Percentiles rank a stretch among this genome's conserved stretches.
phyloP scores from a whole-genome alignment of 1,140 invertebrate genomes.

The Brachystomella parvula region DNA sequence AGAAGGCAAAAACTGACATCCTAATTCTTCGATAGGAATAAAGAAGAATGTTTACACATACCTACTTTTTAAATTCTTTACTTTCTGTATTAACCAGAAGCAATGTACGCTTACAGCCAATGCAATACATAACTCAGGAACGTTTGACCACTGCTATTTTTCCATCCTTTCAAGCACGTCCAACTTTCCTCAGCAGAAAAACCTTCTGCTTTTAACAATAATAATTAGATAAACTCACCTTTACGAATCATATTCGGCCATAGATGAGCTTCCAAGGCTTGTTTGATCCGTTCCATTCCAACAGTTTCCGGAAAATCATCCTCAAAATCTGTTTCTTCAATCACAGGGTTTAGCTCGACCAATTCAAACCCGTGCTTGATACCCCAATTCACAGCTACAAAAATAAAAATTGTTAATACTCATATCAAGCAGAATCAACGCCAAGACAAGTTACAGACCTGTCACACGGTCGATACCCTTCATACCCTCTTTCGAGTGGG shows the following conservation, averaged over 20 bases:
- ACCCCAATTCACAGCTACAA: constrained; percentile 55
- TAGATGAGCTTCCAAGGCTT: constrained; percentile 64
- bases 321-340: constrained; percentile 48
- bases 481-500: neutral
- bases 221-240: no score
- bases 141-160: neutral
- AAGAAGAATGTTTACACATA: no score
- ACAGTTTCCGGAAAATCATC: constrained; percentile 57
- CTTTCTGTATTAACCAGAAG: no score
- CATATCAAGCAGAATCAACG: no score
- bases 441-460: no score
- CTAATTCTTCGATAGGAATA: no score
- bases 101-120: no score
- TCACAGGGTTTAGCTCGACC: constrained; percentile 57
- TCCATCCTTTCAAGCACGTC: neutral
- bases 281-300: constrained; percentile 62
- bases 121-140: neutral
- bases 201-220: neutral
- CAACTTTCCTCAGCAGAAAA: neutral
- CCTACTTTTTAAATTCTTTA: no score
- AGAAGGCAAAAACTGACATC: no score
- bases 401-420: neutral
- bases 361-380: constrained; percentile 60
- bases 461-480: constrained; percentile 20
- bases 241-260: constrained; percentile 68